Base-by-base conservation (phyloP, 2,888 invertebrate genomes). In the Drosophila demipolita region DNA sequence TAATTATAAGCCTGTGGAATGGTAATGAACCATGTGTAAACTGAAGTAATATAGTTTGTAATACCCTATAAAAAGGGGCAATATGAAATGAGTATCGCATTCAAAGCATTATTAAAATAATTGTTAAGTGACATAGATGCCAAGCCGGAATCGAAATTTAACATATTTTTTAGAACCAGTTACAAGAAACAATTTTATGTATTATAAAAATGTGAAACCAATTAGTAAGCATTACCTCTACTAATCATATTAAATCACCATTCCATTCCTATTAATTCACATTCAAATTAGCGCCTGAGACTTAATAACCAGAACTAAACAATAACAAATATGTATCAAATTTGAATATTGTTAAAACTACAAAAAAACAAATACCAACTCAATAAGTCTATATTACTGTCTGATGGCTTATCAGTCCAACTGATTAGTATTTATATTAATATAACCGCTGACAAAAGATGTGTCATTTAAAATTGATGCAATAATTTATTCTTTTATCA, bases 1-100 rank as follows among this genome's bases (percentile, higher is more conserved):
- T 67, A 67, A 70, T 67, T 67, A 70, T 50, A 67, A 50, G 71
- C 40, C 59, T 42, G 40, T 32, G 49, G 49, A 69, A 50, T 57
- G 23, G 49, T 58, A 69, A 70, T 57, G 23, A 38, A n/a, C 40
- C 49, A 49, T 29, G n/a, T 29, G 12, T 35, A 12, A 70, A 5
- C 38, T 36, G 11, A 50, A 11, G 40, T 23, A 35, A 33, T 58
- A 42, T 32, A 53, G 45, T 3, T 48, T 12, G 12, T n/a, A 33
- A 67, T 70, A 32, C 67, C 20, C 67, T 67, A 3, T 35, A 40
- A 29, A 2, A 23, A 5, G 2, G 49, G 29, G 12, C 15, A 12
- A 17, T 49, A 11, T 42, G 11, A 32, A 32, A n/a, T 17, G 29
- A 9, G 38, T 40, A 40, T 2, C 20, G 15, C 15, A 40, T 11